Evolutionary conservation across 2,888 invertebrate species (phyloP).

Genomic region (Rotaria magnacalcarata): DNA sequence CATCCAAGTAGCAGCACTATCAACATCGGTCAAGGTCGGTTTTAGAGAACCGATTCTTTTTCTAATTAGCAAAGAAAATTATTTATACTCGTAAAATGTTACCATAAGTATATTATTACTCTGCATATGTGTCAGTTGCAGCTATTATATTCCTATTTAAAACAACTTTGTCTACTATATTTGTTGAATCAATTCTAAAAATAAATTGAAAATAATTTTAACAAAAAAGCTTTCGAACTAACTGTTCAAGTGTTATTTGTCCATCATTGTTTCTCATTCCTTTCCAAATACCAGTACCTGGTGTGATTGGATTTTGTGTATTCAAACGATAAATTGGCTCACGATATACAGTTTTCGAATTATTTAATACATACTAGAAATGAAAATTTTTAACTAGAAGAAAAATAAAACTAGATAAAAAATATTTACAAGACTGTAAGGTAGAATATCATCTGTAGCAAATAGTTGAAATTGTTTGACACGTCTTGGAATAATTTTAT

Average conservation of each 20-base stretch:
- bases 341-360: not conserved
- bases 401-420: not conserved
- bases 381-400: not conserved
- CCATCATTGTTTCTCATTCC: not conserved
- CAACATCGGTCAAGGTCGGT: not conserved
- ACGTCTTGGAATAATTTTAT: not conserved
- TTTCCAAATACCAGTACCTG: not conserved
- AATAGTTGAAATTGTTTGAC: not conserved
- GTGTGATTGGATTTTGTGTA: not conserved
- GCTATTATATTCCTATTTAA: not conserved
- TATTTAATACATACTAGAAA: slow-evolving; percentile 15
- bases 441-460: not conserved
- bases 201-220: not conserved
- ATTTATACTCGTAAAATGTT: too few relatives aligned
- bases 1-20: not conserved
- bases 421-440: not conserved
- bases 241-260: not conserved
- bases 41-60: not conserved
- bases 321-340: not conserved
- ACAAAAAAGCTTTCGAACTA: not conserved
- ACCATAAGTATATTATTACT: not conserved
- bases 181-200: not conserved
- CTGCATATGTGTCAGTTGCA: not conserved
- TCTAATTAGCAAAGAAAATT: not conserved
- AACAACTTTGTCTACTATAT: not conserved